A percentile compares a stretch with the other conserved stretches of the same genome.
Conservation (phyloP, 2,797 vertebrate species). For the Hyperoplus immaculatus region DNA sequence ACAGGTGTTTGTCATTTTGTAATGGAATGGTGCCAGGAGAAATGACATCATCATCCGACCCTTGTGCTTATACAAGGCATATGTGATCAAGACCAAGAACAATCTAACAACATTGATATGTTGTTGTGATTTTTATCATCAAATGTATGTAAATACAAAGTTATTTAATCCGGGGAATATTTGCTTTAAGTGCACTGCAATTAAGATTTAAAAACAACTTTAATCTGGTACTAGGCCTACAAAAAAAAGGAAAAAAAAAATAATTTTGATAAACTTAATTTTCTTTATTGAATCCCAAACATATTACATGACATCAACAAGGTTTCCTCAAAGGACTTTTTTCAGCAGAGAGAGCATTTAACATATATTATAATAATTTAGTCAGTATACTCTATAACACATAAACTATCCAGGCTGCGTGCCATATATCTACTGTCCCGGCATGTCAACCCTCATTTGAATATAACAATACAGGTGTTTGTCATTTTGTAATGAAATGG, state of each 20-base stretch:
- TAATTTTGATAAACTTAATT: background rate
- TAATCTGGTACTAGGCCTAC: background rate
- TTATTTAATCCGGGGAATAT: background rate
- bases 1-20: constrained; percentile 15
- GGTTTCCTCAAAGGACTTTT: no score
- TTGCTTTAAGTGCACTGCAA: background rate
- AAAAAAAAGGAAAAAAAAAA: background rate
- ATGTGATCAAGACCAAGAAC: background rate
- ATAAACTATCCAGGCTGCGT: constrained; percentile 1
- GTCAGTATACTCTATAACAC: no score
- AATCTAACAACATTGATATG: background rate
- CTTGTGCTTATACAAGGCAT: background rate
- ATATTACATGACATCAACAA: background rate
- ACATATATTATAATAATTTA: background rate
- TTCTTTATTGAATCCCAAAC: background rate
- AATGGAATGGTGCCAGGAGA: constrained; percentile 6
- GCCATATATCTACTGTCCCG: constrained; percentile 26
- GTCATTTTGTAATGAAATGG: constrained; percentile 1
- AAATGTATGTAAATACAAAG: background rate
- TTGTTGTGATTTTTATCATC: background rate
- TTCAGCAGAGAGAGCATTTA: no score
- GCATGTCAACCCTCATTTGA: constrained; percentile 45
- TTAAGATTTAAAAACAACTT: background rate
- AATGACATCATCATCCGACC: background rate
- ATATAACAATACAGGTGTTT: background rate